Evolutionary conservation across 2,888 invertebrate genomes (phyloP).

Genomic region (Parnassius apollo): DNA sequence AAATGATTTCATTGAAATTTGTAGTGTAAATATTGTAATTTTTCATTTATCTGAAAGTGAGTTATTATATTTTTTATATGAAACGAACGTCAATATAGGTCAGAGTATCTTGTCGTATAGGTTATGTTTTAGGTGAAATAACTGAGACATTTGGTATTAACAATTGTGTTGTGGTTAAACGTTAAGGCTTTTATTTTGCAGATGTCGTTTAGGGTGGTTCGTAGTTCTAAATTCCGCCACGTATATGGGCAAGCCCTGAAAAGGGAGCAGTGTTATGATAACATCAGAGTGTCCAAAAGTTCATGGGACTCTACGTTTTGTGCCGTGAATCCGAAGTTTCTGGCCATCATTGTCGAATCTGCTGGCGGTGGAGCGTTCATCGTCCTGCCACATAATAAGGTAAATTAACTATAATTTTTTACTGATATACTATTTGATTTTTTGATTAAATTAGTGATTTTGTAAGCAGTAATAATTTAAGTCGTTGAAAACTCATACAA

Average conservation of each 20-base stretch:
- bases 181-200: constrained; percentile 70
- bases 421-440: too few relatives aligned
- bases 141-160: constrained; percentile 55
- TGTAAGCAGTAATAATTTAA: too few relatives aligned
- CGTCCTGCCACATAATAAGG: constrained; percentile 96
- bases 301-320: constrained; percentile 99
- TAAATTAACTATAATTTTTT: constrained; percentile 53
- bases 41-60: constrained; percentile 69
- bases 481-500: too few relatives aligned
- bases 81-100: constrained; percentile 76
- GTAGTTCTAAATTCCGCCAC: constrained; percentile 99
- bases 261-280: constrained; percentile 98
- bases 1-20: constrained; percentile 76
- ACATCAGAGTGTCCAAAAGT: constrained; percentile 97
- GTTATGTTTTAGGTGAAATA: constrained; percentile 74
- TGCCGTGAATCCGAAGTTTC: constrained; percentile 98
- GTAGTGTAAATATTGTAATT: constrained; percentile 64
- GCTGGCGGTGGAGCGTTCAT: constrained; percentile 98
- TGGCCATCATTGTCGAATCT: constrained; percentile 98
- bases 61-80: constrained; percentile 48
- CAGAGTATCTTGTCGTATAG: constrained; percentile 62
- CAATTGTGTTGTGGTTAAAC: constrained; percentile 60
- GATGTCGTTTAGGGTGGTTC: constrained; percentile 98
- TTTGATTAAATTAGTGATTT: too few relatives aligned
- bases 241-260: constrained; percentile 94